These are phyloP conservation scores for Dascillus cervinus DNA, from an alignment of 2,888 invertebrate species.

Conservation along the genomic window DNA sequence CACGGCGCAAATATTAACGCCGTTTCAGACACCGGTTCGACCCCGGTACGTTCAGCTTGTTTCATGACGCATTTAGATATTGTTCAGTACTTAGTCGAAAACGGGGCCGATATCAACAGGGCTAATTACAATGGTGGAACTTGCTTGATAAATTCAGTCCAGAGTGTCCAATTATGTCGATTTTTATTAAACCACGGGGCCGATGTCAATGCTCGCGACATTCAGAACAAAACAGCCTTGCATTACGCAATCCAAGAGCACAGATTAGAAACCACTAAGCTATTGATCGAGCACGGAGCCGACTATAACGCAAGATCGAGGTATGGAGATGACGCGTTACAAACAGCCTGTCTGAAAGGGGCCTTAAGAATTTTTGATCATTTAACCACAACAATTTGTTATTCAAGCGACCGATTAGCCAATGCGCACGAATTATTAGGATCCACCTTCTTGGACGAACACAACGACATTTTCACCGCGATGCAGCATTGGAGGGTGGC, in stretches of 20 bases:
- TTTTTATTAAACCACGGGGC: constrained; percentile 75
- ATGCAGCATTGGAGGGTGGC: constrained; percentile 74
- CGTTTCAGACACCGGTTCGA: constrained; percentile 79
- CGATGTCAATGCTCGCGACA: constrained; percentile 77
- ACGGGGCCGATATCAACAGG: constrained; percentile 75
- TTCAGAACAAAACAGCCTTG: constrained; percentile 83
- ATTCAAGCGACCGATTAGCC: constrained; percentile 61
- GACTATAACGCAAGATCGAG: constrained; percentile 68
- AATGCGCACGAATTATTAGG: constrained; percentile 86
- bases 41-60: constrained; percentile 85
- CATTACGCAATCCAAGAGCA: constrained; percentile 90
- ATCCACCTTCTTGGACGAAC: constrained; percentile 81
- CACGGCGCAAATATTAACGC: constrained; percentile 83
- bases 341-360: constrained; percentile 77
- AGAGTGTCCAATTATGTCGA: constrained; percentile 72
- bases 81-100: constrained; percentile 65
- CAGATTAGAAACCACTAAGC: constrained; percentile 72
- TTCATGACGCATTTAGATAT: constrained; percentile 85
- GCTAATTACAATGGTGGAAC: constrained; percentile 90
- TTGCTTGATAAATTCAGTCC: constrained; percentile 88
- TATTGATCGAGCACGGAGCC: constrained; percentile 73
- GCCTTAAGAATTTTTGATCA: constrained; percentile 65
- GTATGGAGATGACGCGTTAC: constrained; percentile 82
- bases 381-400: constrained; percentile 55
- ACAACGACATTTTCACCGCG: constrained; percentile 65